These are phyloP conservation scores for Cardiocondyla obscurior DNA, from an alignment of 1,140 invertebrate genomes.

Conservation along the genomic window DNA sequence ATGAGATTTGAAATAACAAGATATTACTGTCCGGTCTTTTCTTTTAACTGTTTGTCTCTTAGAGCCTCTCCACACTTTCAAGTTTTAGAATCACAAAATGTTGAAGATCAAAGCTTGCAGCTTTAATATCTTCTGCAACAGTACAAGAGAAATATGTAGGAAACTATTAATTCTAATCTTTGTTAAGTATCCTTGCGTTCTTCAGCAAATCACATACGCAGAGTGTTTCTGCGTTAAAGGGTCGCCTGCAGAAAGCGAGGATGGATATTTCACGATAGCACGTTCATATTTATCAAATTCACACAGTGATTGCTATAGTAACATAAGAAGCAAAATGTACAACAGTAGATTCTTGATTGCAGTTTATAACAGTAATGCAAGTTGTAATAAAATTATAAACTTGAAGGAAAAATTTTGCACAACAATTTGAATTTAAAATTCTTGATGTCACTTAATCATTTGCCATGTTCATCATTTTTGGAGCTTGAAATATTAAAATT, in stretches of 20 bases:
- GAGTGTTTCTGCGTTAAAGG: neutral
- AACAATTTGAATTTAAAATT: neutral
- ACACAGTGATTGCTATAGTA: neutral
- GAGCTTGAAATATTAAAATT: neutral
- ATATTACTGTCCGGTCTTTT: neutral
- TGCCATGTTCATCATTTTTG: neutral
- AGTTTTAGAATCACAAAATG: neutral
- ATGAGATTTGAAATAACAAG: neutral
- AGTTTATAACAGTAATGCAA: neutral
- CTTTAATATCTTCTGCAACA: neutral
- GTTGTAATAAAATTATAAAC: neutral
- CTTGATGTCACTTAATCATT: neutral
- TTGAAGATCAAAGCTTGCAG: neutral
- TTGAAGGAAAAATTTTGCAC: neutral
- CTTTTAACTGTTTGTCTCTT: neutral
- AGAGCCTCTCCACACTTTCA: neutral
- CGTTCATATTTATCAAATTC: neutral
- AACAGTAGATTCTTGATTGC: constrained; percentile 12
- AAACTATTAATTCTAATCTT: constrained; percentile 31
- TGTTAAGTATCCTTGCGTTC: constrained; percentile 9
- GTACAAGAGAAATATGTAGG: neutral
- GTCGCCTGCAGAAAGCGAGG: constrained; percentile 1
- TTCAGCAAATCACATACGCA: neutral
- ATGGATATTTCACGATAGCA: neutral
- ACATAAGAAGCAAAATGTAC: neutral